These are phyloP conservation scores for Brachyptera risi DNA, from an alignment of 2,888 invertebrate genomes.

Conservation along the genomic window DNA sequence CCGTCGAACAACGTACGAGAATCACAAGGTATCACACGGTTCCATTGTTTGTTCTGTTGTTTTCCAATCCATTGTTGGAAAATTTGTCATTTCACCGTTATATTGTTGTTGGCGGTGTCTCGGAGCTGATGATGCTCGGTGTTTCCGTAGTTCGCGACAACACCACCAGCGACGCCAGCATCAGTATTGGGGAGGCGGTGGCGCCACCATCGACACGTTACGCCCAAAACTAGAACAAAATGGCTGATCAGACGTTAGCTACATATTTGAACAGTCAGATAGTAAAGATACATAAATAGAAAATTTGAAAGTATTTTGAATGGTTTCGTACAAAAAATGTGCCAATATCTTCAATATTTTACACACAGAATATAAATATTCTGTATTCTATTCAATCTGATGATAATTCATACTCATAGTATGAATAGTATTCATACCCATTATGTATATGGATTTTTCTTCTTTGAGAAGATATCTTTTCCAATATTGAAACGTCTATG, in stretches of 20 bases:
- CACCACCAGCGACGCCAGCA: constrained; percentile 27
- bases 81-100: background rate
- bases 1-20: too few relatives aligned
- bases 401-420: too few relatives aligned
- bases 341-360: too few relatives aligned
- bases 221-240: constrained; percentile 25
- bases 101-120: constrained; percentile 6
- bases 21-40: constrained; percentile 13
- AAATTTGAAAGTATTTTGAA: background rate
- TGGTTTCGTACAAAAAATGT: background rate
- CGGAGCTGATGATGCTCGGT: background rate
- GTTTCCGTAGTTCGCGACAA: background rate
- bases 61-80: background rate
- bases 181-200: constrained; percentile 23
- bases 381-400: too few relatives aligned
- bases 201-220: constrained; percentile 23
- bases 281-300: background rate
- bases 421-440: too few relatives aligned
- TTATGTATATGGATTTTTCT: too few relatives aligned
- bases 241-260: background rate
- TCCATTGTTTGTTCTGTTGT: background rate
- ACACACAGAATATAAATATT: too few relatives aligned
- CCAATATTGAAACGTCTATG: too few relatives aligned
- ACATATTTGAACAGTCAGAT: background rate
- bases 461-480: too few relatives aligned